phyloP scores from a whole-genome alignment of 2,113 vertebrate species.

The Conger conger region DNA sequence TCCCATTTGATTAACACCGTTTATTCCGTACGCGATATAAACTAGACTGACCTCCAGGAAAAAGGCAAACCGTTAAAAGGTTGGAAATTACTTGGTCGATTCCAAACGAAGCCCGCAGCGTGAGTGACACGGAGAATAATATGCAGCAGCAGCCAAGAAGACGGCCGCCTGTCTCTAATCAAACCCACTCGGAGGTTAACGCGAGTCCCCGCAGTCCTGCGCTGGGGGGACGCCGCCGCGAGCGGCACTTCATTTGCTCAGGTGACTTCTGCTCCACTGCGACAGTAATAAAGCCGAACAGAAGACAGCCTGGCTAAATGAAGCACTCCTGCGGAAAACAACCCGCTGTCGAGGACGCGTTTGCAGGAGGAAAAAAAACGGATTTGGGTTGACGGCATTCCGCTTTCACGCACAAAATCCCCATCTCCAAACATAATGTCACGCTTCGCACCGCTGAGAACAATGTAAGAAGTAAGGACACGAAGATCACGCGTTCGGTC shows the following conservation, averaged over 20 bases:
- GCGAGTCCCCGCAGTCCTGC: not conserved
- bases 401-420: not conserved
- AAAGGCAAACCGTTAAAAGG: not conserved
- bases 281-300: conserved; percentile 7
- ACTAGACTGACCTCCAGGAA: not conserved
- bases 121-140: not conserved
- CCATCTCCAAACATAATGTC: not conserved
- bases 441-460: not conserved
- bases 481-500: not conserved
- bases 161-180: not conserved
- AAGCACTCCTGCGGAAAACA: not conserved
- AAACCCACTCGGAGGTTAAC: not conserved
- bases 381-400: not conserved
- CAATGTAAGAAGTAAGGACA: not conserved
- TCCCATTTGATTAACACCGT: not conserved
- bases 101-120: not conserved
- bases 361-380: not conserved
- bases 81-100: not conserved
- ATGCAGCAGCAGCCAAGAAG: not conserved
- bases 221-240: not conserved
- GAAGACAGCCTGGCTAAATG: not conserved
- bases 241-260: not conserved
- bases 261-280: conserved; percentile 9
- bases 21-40: too few species aligned
- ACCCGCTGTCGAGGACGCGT: not conserved